Percentiles rank a stretch among this genome's conserved stretches.
Evolutionary conservation across 2,797 vertebrate genomes (phyloP).

Genomic region (Gymnocypris eckloni): DNA sequence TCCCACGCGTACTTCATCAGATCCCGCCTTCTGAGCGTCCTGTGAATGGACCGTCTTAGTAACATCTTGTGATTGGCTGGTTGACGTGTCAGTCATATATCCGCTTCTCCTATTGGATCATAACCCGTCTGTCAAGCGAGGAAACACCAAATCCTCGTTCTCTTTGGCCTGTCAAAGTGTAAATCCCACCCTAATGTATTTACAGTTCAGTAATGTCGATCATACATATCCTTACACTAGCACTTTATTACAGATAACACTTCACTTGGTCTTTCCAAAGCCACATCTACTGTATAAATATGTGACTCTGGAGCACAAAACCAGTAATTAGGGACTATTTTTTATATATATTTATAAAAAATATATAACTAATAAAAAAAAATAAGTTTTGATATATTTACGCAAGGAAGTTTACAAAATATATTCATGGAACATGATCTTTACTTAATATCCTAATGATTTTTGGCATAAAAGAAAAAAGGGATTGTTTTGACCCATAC

Average conservation of each 20-base stretch:
- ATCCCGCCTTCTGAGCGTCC: conserved; percentile 15
- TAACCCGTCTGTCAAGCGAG: background rate
- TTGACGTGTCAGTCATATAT: background rate
- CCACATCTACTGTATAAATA: background rate
- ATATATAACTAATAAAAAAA: too few relatives aligned
- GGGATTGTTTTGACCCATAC: too few relatives aligned
- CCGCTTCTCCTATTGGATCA: conserved; percentile 3
- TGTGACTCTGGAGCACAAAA: too few relatives aligned
- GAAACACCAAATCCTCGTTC: background rate
- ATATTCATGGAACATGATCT: too few relatives aligned
- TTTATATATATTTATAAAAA: too few relatives aligned
- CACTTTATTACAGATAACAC: background rate
- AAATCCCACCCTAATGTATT: conserved; percentile 13
- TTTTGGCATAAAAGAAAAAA: too few relatives aligned
- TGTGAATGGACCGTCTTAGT: background rate
- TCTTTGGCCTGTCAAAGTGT: conserved; percentile 15
- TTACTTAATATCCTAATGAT: too few relatives aligned
- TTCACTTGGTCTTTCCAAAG: background rate
- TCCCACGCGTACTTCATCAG: background rate
- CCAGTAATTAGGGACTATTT: too few relatives aligned
- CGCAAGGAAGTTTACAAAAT: too few relatives aligned
- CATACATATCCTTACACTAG: too few relatives aligned
- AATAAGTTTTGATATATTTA: too few relatives aligned
- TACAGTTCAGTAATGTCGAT: conserved; percentile 18
- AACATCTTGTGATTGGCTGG: background rate